Percentiles rank a stretch among this genome's conserved stretches.
phyloP scores from a whole-genome alignment of 1,140 invertebrate species.

The Dendrolimus kikuchii region DNA sequence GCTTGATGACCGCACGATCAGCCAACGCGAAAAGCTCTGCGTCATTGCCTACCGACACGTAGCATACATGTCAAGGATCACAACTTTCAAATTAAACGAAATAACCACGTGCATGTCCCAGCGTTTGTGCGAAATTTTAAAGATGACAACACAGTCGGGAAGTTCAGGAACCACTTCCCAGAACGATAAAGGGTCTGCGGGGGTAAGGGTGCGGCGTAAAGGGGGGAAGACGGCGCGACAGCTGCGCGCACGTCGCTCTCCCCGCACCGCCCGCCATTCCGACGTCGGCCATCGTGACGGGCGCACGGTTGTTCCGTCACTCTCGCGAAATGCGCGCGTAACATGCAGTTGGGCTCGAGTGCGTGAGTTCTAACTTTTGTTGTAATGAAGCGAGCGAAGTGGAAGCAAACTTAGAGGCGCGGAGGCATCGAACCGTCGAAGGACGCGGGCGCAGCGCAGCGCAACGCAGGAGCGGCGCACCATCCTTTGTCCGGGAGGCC shows the following conservation, averaged over 20 bases:
- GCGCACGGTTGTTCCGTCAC: conserved; percentile 23
- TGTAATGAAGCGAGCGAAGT: conserved; percentile 18
- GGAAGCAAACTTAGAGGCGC: conserved; percentile 10
- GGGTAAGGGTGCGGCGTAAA: conserved; percentile 17
- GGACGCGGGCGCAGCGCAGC: conserved; percentile 28
- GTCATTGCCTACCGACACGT: conserved; percentile 37
- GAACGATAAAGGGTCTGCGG: conserved; percentile 63
- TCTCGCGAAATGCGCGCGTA: conserved; percentile 26
- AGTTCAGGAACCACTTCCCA: conserved; percentile 70
- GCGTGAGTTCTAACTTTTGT: conserved; percentile 46
- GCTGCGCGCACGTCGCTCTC: conserved; percentile 53
- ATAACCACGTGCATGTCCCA: conserved; percentile 30
- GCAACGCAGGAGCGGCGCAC: conserved; percentile 35
- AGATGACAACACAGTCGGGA: conserved; percentile 51
- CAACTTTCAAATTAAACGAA: conserved; percentile 40
- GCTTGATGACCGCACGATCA: conserved; percentile 1
- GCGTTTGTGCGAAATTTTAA: conserved; percentile 31
- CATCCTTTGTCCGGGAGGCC: conserved; percentile 53
- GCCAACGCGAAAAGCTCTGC: conserved; percentile 44
- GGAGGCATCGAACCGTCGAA: conserved; percentile 12
- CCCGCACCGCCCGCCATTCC: conserved; percentile 48
- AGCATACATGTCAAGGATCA: conserved; percentile 51
- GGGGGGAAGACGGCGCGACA: conserved; percentile 40
- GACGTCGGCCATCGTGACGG: conserved; percentile 32
- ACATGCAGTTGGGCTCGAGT: conserved; percentile 31